phyloP scores from a whole-genome alignment of 2,797 vertebrate species.

The Sebastes iracundus region DNA sequence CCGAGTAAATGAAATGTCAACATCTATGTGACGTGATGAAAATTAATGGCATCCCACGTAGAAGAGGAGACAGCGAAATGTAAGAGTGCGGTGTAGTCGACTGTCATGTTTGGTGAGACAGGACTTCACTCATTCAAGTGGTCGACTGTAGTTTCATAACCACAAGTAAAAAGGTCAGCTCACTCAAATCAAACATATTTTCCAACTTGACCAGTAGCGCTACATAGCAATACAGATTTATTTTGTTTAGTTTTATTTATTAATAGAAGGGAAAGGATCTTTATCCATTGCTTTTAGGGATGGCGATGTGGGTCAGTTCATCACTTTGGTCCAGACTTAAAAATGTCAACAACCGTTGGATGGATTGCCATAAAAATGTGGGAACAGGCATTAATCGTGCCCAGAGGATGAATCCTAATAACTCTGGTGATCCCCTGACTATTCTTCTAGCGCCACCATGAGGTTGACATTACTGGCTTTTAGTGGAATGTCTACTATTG shows the following conservation, averaged over 20 bases:
- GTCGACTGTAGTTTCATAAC: background rate
- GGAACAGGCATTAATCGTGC: background rate
- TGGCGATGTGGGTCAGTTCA: background rate
- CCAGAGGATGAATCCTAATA: background rate
- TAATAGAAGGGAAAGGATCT: background rate
- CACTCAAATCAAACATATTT: background rate
- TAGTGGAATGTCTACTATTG: background rate
- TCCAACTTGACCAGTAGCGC: too few species aligned
- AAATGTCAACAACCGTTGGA: background rate
- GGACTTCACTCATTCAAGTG: constrained; percentile 26
- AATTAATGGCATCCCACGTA: constrained; percentile 59
- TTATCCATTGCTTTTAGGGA: background rate
- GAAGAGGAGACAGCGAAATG: constrained; percentile 22
- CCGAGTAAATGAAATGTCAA: constrained; percentile 75
- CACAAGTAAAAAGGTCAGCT: background rate
- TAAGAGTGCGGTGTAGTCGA: constrained; percentile 24
- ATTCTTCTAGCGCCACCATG: background rate
- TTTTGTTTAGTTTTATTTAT: background rate
- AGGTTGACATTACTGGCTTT: background rate
- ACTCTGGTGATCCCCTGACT: background rate
- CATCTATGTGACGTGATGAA: constrained; percentile 65
- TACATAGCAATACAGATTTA: too few species aligned
- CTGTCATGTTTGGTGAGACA: constrained; percentile 59
- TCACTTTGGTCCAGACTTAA: background rate
- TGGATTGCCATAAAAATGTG: background rate